Base-by-base conservation (phyloP, 2,797 vertebrate species). In the Lepus townsendii region DNA sequence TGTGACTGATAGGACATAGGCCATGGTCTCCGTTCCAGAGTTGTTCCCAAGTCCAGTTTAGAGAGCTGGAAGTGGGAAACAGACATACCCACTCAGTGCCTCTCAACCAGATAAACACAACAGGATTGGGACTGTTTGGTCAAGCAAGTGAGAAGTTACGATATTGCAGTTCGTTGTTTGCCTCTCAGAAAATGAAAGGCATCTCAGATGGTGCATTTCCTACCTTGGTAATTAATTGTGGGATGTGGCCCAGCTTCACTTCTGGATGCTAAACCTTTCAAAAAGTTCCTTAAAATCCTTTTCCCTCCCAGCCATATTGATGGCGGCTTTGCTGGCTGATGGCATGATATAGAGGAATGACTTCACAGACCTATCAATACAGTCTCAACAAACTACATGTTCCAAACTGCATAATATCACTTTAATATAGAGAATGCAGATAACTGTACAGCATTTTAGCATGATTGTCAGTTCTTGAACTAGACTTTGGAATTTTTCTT, bases 1-100 rank as follows among this genome's bases (percentile, higher is more conserved):
- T 96, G 77, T 96, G 88, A 69, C 66, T 72, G 71, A 77, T 87
- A 35, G 38, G 86, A 71, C 79, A 79, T 83, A 73, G 65, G 57
- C 66, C 60, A 42, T 26, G 4, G 22, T 92, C 20, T 30, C 60
- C 69, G 79, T 84, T 96, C 79, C 71, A 69, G 95, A 96, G 57
- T 94, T 95, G 66, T 91, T 97, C 50, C 47, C 83, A 83, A 38
- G 60, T 88, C 38, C 26, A 65, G 54, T 79, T 91, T 80, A 96
- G 35, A 88, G 79, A 42, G n/a, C 76, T 78, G 57, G n/a, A 93
- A 90, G 95, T 60, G 77, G 69, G 54, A 69, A 96, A 79, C 78
- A 95, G 76, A 89, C 72, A 71, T 24, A 32, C n/a, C 68, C 7
- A 30, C 47, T 93, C 60, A 72, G 26, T 62, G 60, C 50, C 50